Evolutionary conservation across 2,113 vertebrate genomes (phyloP).

Genomic region (Balaeniceps rex): DNA sequence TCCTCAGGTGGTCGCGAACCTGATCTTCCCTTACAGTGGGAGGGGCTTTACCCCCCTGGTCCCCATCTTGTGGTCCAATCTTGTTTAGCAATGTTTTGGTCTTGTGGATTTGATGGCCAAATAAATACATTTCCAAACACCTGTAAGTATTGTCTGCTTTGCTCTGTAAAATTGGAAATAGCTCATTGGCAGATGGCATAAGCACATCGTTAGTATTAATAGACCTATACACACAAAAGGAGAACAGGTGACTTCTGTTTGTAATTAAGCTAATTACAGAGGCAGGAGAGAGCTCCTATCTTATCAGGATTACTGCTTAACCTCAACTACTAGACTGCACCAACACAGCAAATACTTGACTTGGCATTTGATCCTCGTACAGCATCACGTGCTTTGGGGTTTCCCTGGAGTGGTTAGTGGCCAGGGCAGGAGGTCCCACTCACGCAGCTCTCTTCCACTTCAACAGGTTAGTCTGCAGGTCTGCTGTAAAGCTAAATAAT

Average conservation of each 20-base stretch:
- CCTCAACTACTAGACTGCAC: background rate
- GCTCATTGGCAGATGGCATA: background rate
- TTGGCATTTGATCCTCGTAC: background rate
- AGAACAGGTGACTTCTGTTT: background rate
- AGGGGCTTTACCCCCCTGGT: too few relatives aligned
- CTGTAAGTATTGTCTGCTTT: background rate
- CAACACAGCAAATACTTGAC: background rate
- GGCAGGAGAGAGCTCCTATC: background rate
- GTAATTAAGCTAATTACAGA: background rate
- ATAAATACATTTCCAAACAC: background rate
- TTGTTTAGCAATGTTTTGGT: background rate
- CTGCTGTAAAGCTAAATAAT: background rate
- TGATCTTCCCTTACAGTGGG: too few relatives aligned
- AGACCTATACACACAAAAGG: background rate
- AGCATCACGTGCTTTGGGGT: background rate
- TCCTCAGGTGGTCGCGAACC: too few relatives aligned
- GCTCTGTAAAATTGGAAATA: background rate
- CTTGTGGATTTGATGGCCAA: background rate
- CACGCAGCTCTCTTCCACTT: background rate
- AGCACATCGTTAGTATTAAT: background rate
- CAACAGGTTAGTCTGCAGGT: background rate
- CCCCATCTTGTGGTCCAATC: too few relatives aligned
- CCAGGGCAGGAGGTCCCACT: background rate
- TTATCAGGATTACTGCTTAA: background rate
- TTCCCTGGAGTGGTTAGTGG: background rate